Evolutionary conservation across 1,140 invertebrate genomes (phyloP).

Genomic region (Dendroctonus ponderosae): DNA sequence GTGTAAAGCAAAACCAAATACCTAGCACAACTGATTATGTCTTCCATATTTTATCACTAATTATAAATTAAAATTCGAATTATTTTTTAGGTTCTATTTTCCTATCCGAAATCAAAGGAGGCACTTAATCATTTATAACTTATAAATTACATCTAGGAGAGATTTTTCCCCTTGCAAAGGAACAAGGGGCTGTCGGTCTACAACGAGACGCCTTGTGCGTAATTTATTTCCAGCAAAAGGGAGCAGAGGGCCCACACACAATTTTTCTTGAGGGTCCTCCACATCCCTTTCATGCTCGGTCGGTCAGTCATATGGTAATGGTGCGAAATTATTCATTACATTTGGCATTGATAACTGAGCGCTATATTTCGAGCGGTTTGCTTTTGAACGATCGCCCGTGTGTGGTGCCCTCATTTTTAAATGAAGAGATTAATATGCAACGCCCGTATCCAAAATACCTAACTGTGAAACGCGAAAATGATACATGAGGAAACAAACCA

Average conservation of each 20-base stretch:
- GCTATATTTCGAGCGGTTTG: too few species aligned
- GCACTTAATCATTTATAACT: constrained; percentile 34
- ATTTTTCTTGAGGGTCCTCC: constrained; percentile 37
- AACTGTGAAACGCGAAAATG: too few species aligned
- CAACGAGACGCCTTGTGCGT: constrained; percentile 25
- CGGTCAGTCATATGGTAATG: constrained; percentile 32
- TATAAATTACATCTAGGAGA: constrained; percentile 34
- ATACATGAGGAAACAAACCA: too few species aligned
- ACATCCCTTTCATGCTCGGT: constrained; percentile 14
- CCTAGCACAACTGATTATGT: too few species aligned
- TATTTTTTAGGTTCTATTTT: too few species aligned
- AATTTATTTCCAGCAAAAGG: constrained; percentile 42
- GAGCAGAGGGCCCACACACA: constrained; percentile 28
- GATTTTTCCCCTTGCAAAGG: constrained; percentile 30
- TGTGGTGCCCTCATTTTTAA: too few species aligned
- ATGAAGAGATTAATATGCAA: too few species aligned
- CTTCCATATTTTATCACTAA: too few species aligned
- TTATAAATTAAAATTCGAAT: too few species aligned
- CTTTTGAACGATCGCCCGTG: too few species aligned
- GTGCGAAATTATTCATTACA: constrained; percentile 32
- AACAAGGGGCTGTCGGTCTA: constrained; percentile 22
- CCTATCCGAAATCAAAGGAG: constrained; percentile 23
- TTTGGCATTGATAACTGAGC: constrained; percentile 28
- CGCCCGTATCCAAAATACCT: too few species aligned
- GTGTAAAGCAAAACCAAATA: too few species aligned